Percentiles rank a stretch among this genome's conserved stretches.
These are phyloP conservation scores for Littorina saxatilis DNA, from an alignment of 1,140 invertebrate genomes.

Conservation along the genomic window DNA sequence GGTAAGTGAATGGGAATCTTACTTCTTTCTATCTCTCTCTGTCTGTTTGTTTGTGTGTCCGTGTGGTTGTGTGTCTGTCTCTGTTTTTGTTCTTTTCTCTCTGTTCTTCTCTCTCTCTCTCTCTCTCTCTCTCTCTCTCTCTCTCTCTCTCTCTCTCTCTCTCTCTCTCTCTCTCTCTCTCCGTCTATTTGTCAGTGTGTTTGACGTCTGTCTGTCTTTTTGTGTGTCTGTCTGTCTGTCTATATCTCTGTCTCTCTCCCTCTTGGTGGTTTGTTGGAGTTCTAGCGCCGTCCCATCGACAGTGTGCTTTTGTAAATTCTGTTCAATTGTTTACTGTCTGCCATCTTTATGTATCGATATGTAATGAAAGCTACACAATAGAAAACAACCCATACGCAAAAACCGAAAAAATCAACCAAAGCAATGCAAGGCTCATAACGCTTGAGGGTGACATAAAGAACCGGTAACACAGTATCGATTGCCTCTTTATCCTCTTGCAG, in stretches of 20 bases:
- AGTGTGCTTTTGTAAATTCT: background rate
- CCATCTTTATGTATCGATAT: background rate
- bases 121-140: background rate
- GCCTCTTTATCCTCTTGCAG: no score
- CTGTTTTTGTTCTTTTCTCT: no score
- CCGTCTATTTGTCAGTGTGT: background rate
- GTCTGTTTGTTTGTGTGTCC: no score
- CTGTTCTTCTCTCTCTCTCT: background rate
- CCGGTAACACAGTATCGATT: no score
- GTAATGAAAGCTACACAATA: background rate
- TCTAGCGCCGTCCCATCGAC: background rate
- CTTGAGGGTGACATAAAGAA: no score
- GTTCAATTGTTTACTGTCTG: background rate
- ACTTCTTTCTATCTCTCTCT: no score
- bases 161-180: background rate
- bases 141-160: background rate
- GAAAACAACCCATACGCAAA: no score
- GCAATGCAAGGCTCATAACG: no score
- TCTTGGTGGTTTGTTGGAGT: background rate
- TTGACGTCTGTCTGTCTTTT: background rate
- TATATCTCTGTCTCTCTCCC: no score
- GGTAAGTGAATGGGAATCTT: conserved; percentile 49
- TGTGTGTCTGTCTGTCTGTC: no score
- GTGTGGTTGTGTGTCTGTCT: no score
- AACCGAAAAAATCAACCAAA: no score